Base-by-base conservation (phyloP, 2,888 invertebrate genomes). In the Apodemia duryi region DNA sequence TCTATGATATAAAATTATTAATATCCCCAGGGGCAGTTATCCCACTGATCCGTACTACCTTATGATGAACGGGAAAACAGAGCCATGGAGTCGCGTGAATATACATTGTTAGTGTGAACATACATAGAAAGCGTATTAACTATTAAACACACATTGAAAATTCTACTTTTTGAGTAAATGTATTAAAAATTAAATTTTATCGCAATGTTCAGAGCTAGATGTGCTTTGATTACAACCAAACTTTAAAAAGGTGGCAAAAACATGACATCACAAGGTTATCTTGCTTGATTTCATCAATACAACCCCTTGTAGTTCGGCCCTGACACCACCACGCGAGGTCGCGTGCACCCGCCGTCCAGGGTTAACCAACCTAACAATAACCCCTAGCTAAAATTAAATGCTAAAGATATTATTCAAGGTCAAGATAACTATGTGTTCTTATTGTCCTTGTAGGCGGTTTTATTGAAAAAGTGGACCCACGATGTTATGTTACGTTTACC, bases 291-390 rank as follows among this genome's bases (percentile, higher is more conserved):
- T 57, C 57, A 57, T 57, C 57, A 57, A 57, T 57, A 57, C 57
- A 57, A 57, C 57, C 57, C 57, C 57, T 57, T 57, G 29, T 57
- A 57, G 57, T 28, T 10, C 57, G 61, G 32, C 64, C 64, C 61
- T 61, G 64, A 61, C 64, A 49, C 61, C 61, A 6, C 63, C 82
- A 83, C 82, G 86, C 80, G 79, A 86, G 80, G 81, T 85, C 80
- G 82, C 80, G 81, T 79, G 79, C 57, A 57, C 70, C 66, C 62
- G 66, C 65, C 63, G 66, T 69, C 77, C 78, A 80, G 80, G 80
- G 83, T 77, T 78, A 78, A 71, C 75, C 73, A 72, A 71, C 74
- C 74, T 77, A 75, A 76, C 74, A 74, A 73, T 73, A 35, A 54
- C 64, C 66, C 66, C 63, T 60, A 60, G 46, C 62, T 51, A 63